These are phyloP conservation scores for Chionis minor DNA, from an alignment of 2,113 vertebrate species.

Conservation along the genomic window DNA sequence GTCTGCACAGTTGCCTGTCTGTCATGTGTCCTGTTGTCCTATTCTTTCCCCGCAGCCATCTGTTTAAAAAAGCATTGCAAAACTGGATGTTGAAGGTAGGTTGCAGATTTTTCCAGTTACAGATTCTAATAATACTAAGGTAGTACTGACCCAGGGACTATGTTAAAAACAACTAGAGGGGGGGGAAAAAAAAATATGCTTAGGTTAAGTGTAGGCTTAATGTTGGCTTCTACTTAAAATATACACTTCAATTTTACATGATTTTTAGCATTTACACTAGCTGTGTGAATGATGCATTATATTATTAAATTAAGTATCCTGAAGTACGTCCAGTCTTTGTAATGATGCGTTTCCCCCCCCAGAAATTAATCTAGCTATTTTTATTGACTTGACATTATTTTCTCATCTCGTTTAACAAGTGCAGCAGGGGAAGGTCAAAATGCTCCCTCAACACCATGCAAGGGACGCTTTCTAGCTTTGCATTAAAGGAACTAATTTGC, in stretches of 20 bases:
- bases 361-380: neutral
- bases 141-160: neutral
- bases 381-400: neutral
- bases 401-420: neutral
- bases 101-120: neutral
- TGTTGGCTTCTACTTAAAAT: neutral
- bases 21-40: accelerated
- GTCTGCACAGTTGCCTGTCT: neutral
- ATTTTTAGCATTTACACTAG: neutral
- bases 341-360: neutral
- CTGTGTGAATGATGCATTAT: neutral
- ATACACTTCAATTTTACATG: neutral
- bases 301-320: neutral
- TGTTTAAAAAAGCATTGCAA: neutral
- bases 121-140: neutral
- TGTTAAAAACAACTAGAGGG: neutral
- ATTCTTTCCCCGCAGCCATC: too few relatives aligned
- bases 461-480: neutral
- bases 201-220: neutral
- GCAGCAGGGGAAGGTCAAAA: neutral
- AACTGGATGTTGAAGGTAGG: neutral
- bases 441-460: neutral
- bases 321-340: neutral
- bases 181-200: neutral
- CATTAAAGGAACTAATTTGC: neutral